A percentile compares a stretch with the other conserved stretches of the same genome.
Conservation (phyloP, 2,113 vertebrate genomes). For the Isichthys henryi region DNA sequence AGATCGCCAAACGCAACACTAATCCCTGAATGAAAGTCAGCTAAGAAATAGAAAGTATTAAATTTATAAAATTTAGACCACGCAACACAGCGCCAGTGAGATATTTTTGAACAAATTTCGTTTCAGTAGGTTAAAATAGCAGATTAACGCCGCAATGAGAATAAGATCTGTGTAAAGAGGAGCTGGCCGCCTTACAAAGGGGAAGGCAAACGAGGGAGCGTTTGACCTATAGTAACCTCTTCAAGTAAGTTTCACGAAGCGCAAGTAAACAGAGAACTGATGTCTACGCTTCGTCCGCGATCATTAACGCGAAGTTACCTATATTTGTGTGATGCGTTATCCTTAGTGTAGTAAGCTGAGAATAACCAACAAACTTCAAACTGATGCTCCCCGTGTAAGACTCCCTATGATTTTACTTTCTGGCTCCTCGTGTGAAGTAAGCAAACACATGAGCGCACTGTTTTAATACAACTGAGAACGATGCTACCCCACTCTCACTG, state of each 20-base stretch:
- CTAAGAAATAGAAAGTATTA: not conserved
- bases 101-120: not conserved
- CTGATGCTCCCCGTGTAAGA: not conserved
- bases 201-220: not conserved
- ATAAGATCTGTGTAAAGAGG: not conserved
- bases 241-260: not conserved
- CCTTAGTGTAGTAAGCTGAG: not conserved
- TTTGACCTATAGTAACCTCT: not conserved
- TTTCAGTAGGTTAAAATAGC: not conserved
- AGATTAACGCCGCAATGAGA: not conserved
- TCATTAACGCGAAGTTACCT: no score
- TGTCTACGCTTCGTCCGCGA: not conserved
- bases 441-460: not conserved
- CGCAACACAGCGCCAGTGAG: not conserved
- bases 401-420: not conserved
- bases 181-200: not conserved
- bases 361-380: not conserved
- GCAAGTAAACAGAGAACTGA: constrained; percentile 46
- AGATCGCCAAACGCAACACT: not conserved
- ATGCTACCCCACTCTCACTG: not conserved
- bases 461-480: not conserved
- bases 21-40: not conserved
- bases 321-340: no score
- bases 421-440: not conserved
- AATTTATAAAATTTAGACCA: not conserved